Evolutionary conservation across 1,140 invertebrate genomes (phyloP).

Genomic region (Platorchestia sp.): DNA sequence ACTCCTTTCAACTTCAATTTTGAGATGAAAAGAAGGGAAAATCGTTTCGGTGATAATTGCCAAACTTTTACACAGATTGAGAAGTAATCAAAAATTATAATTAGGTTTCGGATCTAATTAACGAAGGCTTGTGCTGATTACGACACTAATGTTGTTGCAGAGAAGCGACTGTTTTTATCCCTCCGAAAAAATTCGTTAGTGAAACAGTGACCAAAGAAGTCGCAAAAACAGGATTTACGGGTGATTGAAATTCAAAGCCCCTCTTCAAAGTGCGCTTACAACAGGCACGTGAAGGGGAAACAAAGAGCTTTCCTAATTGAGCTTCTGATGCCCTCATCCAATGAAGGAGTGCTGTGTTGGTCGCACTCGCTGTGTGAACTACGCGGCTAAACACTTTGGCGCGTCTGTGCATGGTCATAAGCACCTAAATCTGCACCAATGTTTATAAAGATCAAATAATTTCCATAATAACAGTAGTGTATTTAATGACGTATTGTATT

Average conservation of each 20-base stretch:
- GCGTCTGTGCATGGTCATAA: too few species aligned
- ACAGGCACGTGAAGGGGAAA: background rate
- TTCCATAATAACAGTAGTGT: too few species aligned
- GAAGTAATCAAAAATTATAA: conserved; percentile 50
- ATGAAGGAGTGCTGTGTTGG: background rate
- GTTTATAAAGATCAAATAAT: too few species aligned
- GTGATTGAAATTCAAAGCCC: conserved; percentile 33
- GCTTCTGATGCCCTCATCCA: background rate
- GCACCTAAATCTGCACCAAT: too few species aligned
- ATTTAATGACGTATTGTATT: too few species aligned
- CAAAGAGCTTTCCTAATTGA: background rate
- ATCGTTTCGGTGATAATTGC: background rate
- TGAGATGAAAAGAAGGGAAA: background rate
- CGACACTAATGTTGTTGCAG: background rate
- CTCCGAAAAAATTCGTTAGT: background rate
- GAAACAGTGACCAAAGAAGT: background rate
- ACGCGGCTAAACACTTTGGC: too few species aligned
- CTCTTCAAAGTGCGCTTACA: background rate
- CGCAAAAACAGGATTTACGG: background rate
- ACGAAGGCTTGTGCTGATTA: background rate
- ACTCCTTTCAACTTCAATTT: background rate
- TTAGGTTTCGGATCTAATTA: conserved; percentile 46
- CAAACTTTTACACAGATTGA: background rate
- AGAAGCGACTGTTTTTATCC: background rate
- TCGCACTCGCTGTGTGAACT: too few species aligned